Conservation (phyloP, 2,113 vertebrate genomes). For the Romanogobio albipinnatus region DNA sequence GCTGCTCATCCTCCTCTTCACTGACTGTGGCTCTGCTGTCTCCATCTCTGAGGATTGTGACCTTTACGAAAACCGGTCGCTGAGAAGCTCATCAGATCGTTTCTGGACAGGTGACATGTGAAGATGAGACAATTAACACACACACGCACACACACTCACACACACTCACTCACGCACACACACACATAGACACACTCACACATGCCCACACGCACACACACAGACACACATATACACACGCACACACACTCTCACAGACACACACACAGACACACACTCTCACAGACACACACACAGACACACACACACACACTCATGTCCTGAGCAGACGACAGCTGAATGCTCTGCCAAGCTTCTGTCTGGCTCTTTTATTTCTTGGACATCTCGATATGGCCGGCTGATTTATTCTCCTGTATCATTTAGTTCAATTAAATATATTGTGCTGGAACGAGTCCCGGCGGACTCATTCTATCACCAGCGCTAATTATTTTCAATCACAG, state of each 20-base stretch:
- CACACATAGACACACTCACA: too few species aligned
- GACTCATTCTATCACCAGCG: conserved; percentile 63
- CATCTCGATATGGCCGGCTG: conserved; percentile 55
- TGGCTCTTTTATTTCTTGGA: conserved; percentile 45
- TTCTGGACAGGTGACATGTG: conserved; percentile 29
- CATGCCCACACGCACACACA: too few species aligned
- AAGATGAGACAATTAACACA: conserved; percentile 32
- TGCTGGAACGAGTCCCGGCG: conserved; percentile 66
- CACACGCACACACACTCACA: too few species aligned
- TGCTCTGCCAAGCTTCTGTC: conserved; percentile 57
- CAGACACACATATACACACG: too few species aligned
- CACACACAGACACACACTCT: too few species aligned
- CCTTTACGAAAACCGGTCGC: conserved; percentile 65
- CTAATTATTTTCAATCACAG: conserved; percentile 71
- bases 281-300: too few species aligned
- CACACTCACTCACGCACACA: too few species aligned
- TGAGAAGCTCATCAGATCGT: conserved; percentile 46
- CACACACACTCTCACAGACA: too few species aligned
- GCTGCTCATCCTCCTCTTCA: conserved; percentile 35
- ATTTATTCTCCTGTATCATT: conserved; percentile 71
- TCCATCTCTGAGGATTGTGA: conserved; percentile 64
- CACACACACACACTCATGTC: neutral
- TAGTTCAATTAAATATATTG: conserved; percentile 78
- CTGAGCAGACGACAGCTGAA: conserved; percentile 67
- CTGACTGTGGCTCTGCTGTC: conserved; percentile 54